Evolutionary conservation across 2,113 vertebrate species (phyloP).

Genomic region (Dermatemys mawii): DNA sequence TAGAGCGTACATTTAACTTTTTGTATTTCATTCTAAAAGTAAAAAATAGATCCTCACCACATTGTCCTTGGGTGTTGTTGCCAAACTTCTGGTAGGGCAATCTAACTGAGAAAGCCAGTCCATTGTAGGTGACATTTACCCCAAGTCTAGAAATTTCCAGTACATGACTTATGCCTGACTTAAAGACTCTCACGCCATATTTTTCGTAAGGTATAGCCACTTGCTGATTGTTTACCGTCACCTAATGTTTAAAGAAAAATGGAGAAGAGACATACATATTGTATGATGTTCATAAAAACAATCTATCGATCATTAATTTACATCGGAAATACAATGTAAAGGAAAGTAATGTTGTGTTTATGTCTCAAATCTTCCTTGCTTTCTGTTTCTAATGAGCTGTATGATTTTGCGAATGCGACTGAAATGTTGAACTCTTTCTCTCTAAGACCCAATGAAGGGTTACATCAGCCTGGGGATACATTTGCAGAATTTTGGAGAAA

Average conservation of each 20-base stretch:
- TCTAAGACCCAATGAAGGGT: background rate
- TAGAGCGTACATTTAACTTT: background rate
- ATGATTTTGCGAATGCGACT: background rate
- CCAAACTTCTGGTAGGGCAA: constrained; percentile 86
- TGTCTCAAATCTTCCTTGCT: background rate
- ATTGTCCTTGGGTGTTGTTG: constrained; percentile 93
- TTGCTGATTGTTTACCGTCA: constrained; percentile 70
- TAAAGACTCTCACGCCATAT: constrained; percentile 78
- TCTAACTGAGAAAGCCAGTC: constrained; percentile 85
- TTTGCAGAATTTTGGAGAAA: background rate
- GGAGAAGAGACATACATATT: background rate
- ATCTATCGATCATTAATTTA: background rate
- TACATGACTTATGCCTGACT: constrained; percentile 82
- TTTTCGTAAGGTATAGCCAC: constrained; percentile 80
- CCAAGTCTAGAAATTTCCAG: constrained; percentile 82
- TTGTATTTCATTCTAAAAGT: background rate
- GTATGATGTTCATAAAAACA: background rate
- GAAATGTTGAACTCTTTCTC: background rate
- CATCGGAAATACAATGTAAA: background rate
- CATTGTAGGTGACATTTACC: constrained; percentile 85
- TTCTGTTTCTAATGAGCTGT: background rate
- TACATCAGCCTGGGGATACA: background rate
- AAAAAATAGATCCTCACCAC: constrained; percentile 82
- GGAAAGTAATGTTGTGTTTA: background rate
- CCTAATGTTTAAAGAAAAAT: constrained; percentile 60